Evolutionary conservation across 2,113 vertebrate species (phyloP).

Genomic region (Emydura subglobosa): DNA sequence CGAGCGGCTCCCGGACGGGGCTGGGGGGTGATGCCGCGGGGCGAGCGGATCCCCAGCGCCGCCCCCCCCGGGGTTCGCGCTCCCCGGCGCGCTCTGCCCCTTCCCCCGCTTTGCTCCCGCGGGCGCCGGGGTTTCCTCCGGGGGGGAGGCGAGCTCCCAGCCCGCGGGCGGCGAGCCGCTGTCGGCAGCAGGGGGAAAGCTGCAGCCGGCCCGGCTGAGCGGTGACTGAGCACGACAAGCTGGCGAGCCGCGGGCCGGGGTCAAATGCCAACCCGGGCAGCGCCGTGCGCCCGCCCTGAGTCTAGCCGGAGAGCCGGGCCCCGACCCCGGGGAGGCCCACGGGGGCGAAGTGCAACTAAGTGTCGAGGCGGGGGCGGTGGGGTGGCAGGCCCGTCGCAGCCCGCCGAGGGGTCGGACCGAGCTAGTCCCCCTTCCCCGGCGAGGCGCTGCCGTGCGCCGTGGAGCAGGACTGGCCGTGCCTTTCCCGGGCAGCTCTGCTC

Average conservation of each 20-base stretch:
- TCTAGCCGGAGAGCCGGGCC: not conserved
- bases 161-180: constrained; percentile 25
- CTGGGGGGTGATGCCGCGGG: too few relatives aligned
- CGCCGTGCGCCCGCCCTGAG: not conserved
- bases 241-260: too few relatives aligned
- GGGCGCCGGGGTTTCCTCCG: too few relatives aligned
- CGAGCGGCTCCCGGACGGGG: not conserved
- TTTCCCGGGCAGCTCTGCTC: not conserved
- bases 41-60: not conserved
- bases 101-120: not conserved
- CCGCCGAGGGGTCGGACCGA: not conserved
- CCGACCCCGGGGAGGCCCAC: not conserved
- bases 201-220: not conserved
- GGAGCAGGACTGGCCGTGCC: too few relatives aligned
- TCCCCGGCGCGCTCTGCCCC: not conserved
- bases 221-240: too few relatives aligned
- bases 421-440: not conserved
- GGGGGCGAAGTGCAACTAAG: not conserved
- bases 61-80: not conserved
- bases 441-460: not conserved
- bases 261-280: too few relatives aligned
- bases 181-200: constrained; percentile 26
- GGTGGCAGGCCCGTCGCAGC: not conserved
- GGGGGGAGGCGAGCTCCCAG: not conserved
- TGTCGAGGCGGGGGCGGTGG: not conserved